Evolutionary conservation across 1,140 invertebrate species (phyloP), one percentile per base, ranked within the genome.

Genomic region (Drosophila miranda): DNA sequence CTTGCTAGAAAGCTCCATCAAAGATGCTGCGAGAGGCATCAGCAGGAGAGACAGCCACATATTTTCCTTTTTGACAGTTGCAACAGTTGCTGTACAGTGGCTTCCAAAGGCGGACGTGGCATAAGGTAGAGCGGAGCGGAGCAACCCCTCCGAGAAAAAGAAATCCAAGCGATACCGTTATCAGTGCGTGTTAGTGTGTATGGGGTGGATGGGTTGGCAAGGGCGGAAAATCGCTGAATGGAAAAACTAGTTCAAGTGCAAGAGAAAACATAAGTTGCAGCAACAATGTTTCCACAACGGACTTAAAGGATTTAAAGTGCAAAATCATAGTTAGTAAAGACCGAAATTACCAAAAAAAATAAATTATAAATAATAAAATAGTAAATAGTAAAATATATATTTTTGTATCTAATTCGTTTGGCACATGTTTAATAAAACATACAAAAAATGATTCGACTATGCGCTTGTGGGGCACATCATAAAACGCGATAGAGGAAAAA

Each of bases 31-130:
- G 51, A 42, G 52, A 44, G 28, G 48, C 44, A 58, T 28, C 30
- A 43, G 56, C 56, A 56, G 78, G 74, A 71, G 82, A 38, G 61
- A 75, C 82, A 78, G 82, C 82, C 74, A 87, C 82, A 88, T n/a
- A 87, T 83, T 88, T 87, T 78, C 75, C 78, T 82, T 87, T 88
- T 78, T 71, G 83, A 76, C 19, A 64, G 75, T 83, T 87, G 82
- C 82, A 87, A 87, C 82, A 87, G 82, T 87, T 87, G 82, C 78
- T 86, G 82, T 82, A 82, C 78, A 87, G 82, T 87, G 82, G 76
- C 78, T 88, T 82, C 71, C 67, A 82, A 78, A 87, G 77, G 76
- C 83, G 83, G 82, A 87, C 82, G 82, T 87, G 82, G 78, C 83
- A 72, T 49, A 54, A 72, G 61, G 50, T 62, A 59, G 53, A 70